Evolutionary conservation across 2,888 invertebrate species (phyloP).

Genomic region (Xestia rhomboidea): DNA sequence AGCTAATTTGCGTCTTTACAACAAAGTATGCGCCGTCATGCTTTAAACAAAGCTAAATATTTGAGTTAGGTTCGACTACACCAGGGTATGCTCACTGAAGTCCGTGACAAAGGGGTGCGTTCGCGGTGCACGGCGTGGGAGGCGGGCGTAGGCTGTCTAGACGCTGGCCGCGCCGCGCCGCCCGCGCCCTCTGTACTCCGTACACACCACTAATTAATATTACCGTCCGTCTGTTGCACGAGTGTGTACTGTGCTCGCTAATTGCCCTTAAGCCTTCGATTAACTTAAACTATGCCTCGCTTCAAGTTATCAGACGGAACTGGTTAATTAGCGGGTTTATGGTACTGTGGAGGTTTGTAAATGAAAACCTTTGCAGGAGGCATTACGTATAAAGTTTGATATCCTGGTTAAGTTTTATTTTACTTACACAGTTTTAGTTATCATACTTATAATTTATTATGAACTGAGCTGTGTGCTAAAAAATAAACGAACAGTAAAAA

Average conservation of each 20-base stretch:
- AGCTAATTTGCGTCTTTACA: conserved; percentile 30
- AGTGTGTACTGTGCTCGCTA: conserved; percentile 61
- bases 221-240: conserved; percentile 71
- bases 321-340: conserved; percentile 22
- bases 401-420: background rate
- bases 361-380: background rate
- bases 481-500: background rate
- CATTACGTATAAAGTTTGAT: conserved; percentile 1
- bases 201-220: conserved; percentile 79
- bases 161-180: conserved; percentile 70
- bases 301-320: conserved; percentile 45
- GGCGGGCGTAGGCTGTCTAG: conserved; percentile 78
- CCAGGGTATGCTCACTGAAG: conserved; percentile 44
- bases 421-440: background rate
- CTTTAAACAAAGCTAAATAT: conserved; percentile 44
- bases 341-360: background rate
- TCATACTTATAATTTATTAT: background rate
- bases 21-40: conserved; percentile 24
- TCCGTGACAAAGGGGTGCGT: conserved; percentile 69
- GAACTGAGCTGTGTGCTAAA: background rate
- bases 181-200: conserved; percentile 66
- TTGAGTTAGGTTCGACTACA: conserved; percentile 40
- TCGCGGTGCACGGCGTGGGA: conserved; percentile 60
- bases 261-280: conserved; percentile 67
- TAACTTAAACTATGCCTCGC: conserved; percentile 49